Evolutionary conservation across 2,888 invertebrate species (phyloP).

Genomic region (Cynaeus angustus): DNA sequence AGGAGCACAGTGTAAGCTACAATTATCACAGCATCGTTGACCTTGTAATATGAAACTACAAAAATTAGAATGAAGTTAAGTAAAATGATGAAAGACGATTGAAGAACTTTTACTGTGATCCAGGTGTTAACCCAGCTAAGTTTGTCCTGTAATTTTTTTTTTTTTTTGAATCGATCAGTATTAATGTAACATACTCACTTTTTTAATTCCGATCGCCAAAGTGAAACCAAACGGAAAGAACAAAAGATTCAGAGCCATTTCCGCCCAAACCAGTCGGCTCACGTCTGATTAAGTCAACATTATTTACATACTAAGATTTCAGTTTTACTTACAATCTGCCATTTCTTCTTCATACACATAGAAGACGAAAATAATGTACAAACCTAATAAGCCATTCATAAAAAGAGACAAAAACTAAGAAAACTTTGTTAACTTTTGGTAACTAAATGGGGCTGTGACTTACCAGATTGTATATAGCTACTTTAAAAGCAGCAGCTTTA

Average conservation of each 20-base stretch:
- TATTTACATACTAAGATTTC: neutral
- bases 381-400: neutral
- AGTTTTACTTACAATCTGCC: conserved; percentile 24
- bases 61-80: conserved; percentile 37
- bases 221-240: conserved; percentile 25
- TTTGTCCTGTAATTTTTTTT: conserved; percentile 28
- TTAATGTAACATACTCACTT: conserved; percentile 20
- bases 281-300: neutral
- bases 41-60: conserved; percentile 1
- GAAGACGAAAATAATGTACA: neutral
- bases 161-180: too few relatives aligned
- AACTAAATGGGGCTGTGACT: too few relatives aligned
- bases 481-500: conserved; percentile 20
- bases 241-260: conserved; percentile 15
- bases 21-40: conserved; percentile 25
- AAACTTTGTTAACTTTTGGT: too few relatives aligned
- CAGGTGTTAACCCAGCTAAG: conserved; percentile 30
- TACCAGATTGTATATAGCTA: conserved; percentile 32
- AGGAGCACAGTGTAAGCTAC: conserved; percentile 27
- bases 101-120: conserved; percentile 38
- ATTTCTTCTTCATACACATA: conserved; percentile 15
- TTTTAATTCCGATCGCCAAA: conserved; percentile 20
- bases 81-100: conserved; percentile 37
- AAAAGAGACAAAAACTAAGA: neutral
- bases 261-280: conserved; percentile 24